Percentiles rank a stretch among this genome's conserved stretches.
Conservation (phyloP, 1,140 invertebrate species). For the Drosophila nebulosa region DNA sequence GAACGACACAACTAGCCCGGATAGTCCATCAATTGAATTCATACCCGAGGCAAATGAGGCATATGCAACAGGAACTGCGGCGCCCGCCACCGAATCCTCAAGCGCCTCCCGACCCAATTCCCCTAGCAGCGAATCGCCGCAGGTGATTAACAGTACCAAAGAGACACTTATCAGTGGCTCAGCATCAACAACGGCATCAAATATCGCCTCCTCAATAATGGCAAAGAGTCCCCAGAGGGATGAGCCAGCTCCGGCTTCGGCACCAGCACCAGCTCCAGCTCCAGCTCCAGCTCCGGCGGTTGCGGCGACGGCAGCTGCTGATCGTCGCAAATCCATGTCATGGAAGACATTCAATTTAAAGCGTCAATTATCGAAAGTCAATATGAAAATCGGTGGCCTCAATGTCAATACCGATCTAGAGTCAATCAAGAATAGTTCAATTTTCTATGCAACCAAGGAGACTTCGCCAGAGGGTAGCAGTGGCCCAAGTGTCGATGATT, state of each 20-base stretch:
- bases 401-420: constrained; percentile 83
- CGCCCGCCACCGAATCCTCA: constrained; percentile 5
- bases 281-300: constrained; percentile 18
- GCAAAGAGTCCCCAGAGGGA: constrained; percentile 69
- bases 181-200: constrained; percentile 24
- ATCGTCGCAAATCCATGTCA: constrained; percentile 83
- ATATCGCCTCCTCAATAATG: constrained; percentile 25
- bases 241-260: constrained; percentile 46
- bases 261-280: constrained; percentile 1
- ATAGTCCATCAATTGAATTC: constrained; percentile 75
- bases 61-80: constrained; percentile 13
- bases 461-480: constrained; percentile 57
- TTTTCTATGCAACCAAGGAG: constrained; percentile 82
- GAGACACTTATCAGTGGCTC: constrained; percentile 44
- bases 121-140: constrained; percentile 25
- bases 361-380: constrained; percentile 89
- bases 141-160: constrained; percentile 49
- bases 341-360: constrained; percentile 90
- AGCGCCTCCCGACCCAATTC: constrained; percentile 58
- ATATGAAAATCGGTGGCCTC: constrained; percentile 85
- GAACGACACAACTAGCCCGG: constrained; percentile 76
- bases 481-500: neutral
- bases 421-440: constrained; percentile 63
- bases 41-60: constrained; percentile 66
- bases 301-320: constrained; percentile 49